phyloP scores from a whole-genome alignment of 2,888 invertebrate genomes.

The Noctuana brunneofusca region DNA sequence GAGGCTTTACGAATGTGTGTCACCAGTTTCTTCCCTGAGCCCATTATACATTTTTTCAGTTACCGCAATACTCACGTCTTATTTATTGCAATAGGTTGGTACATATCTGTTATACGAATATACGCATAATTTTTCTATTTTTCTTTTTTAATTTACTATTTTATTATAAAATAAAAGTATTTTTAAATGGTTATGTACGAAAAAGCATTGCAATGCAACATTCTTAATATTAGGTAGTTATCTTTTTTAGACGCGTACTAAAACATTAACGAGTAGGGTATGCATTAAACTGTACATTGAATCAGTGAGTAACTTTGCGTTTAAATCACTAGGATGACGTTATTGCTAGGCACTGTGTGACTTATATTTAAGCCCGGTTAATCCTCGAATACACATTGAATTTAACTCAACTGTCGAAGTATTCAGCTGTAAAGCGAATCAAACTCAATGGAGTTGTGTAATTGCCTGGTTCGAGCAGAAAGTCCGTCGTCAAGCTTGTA shows the following conservation, averaged over 20 bases:
- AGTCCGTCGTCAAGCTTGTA: conserved; percentile 20
- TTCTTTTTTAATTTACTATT: too few relatives aligned
- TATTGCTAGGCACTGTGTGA: conserved; percentile 3
- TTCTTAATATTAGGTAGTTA: too few relatives aligned
- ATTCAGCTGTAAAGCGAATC: conserved; percentile 30
- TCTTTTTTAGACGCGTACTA: too few relatives aligned
- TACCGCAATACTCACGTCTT: conserved; percentile 27
- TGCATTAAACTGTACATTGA: background rate
- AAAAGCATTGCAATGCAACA: too few relatives aligned
- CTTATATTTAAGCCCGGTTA: conserved; percentile 19
- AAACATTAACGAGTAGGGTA: too few relatives aligned
- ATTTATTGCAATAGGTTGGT: conserved; percentile 10
- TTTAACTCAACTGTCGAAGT: conserved; percentile 27
- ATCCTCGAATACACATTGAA: conserved; percentile 14
- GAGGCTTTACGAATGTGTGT: conserved; percentile 50
- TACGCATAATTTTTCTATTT: too few relatives aligned
- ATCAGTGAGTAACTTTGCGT: background rate
- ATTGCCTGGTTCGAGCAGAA: conserved; percentile 26
- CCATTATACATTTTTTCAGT: conserved; percentile 44
- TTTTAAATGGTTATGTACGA: too few relatives aligned
- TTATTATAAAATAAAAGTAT: too few relatives aligned
- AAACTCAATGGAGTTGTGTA: conserved; percentile 30
- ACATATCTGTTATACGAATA: too few relatives aligned
- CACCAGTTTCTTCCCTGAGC: conserved; percentile 44
- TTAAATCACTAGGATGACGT: conserved; percentile 8